phyloP scores from a whole-genome alignment of 2,797 vertebrate genomes.

The Scolopax rusticola region DNA sequence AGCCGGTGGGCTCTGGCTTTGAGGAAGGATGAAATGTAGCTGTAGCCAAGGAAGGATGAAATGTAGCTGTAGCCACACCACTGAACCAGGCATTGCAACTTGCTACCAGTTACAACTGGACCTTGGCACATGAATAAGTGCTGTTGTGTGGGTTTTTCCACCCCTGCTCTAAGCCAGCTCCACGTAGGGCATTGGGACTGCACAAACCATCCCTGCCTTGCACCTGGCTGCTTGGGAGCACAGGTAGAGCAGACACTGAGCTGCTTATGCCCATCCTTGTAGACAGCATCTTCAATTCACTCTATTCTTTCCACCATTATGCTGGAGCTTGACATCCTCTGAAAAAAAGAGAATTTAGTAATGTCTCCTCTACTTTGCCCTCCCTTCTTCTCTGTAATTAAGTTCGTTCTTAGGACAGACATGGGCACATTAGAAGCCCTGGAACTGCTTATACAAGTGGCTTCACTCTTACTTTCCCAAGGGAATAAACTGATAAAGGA shows the following conservation, averaged over 20 bases:
- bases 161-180: not conserved
- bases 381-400: not conserved
- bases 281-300: not conserved
- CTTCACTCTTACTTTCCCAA: constrained; percentile 21
- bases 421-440: not conserved
- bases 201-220: not conserved
- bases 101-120: not conserved
- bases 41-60: not conserved
- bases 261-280: not conserved
- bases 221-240: not conserved
- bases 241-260: not conserved
- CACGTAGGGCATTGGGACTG: rapidly evolving
- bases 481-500: constrained; percentile 27
- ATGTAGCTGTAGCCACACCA: not conserved
- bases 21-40: too few species aligned
- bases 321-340: not conserved
- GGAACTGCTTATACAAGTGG: not conserved
- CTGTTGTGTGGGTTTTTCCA: not conserved
- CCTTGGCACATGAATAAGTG: not conserved
- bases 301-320: not conserved
- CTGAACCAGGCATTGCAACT: not conserved
- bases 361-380: not conserved
- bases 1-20: too few species aligned
- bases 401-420: not conserved
- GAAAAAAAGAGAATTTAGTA: not conserved